Percentiles rank a stretch among this genome's conserved stretches.
Conservation (phyloP, 2,113 vertebrate species). For the Sardina pilchardus region DNA sequence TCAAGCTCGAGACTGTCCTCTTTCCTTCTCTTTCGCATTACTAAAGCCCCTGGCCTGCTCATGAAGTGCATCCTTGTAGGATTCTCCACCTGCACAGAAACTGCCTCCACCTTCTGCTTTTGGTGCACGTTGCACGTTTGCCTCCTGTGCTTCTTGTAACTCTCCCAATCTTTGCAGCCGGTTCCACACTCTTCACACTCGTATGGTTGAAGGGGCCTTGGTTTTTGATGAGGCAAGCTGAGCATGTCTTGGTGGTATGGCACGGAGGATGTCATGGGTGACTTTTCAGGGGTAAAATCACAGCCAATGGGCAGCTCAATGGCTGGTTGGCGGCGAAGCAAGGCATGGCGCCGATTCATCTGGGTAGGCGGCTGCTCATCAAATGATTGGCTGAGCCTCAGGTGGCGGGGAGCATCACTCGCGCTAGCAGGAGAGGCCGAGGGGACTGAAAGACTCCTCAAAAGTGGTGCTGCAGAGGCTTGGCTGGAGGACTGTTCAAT, state of each 20-base stretch:
- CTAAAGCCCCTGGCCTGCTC: slow-evolving; percentile 77
- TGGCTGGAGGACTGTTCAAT: slow-evolving; percentile 51
- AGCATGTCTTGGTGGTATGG: slow-evolving; percentile 53
- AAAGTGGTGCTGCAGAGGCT: slow-evolving; percentile 79
- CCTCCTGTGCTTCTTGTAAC: slow-evolving; percentile 89
- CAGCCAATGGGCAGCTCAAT: slow-evolving; percentile 87
- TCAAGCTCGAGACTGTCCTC: slow-evolving; percentile 88
- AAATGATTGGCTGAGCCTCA: slow-evolving; percentile 90
- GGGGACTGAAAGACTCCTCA: slow-evolving; percentile 96
- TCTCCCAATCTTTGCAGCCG: slow-evolving; percentile 87
- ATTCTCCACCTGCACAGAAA: slow-evolving; percentile 72
- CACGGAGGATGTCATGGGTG: slow-evolving; percentile 46
- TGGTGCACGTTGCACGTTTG: slow-evolving; percentile 80
- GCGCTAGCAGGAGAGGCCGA: slow-evolving; percentile 83
- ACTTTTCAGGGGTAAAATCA: slow-evolving; percentile 69
- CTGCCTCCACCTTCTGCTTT: slow-evolving; percentile 67
- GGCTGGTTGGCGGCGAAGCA: slow-evolving; percentile 89
- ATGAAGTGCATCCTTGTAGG: slow-evolving; percentile 81
- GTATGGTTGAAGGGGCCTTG: slow-evolving; percentile 66
- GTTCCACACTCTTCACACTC: slow-evolving; percentile 88
- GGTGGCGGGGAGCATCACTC: slow-evolving; percentile 75
- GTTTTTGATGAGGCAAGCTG: slow-evolving; percentile 58
- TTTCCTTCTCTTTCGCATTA: slow-evolving; percentile 86
- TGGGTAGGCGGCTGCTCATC: slow-evolving; percentile 83
- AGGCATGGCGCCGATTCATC: slow-evolving; percentile 82